These are phyloP conservation scores for Oeneis ivallda DNA, from an alignment of 2,888 invertebrate species.

Conservation along the genomic window DNA sequence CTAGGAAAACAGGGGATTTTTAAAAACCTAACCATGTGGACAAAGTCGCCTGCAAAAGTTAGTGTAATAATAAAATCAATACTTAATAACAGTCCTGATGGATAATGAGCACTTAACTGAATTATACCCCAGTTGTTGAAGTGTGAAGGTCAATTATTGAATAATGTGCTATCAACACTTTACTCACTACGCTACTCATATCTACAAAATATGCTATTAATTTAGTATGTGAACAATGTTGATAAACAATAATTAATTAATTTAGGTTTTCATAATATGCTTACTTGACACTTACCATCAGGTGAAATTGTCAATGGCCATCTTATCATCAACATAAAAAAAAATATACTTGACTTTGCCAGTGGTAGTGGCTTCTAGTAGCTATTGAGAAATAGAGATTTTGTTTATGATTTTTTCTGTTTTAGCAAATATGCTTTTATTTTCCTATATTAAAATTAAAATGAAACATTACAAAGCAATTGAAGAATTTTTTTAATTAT, in stretches of 20 bases:
- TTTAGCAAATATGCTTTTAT: too few species aligned
- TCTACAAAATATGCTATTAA: conserved; percentile 12
- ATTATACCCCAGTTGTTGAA: neutral
- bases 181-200: conserved; percentile 1
- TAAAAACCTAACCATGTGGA: neutral
- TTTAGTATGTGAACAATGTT: neutral
- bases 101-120: conserved; percentile 1
- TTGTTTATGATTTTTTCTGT: too few species aligned
- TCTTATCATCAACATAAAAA: too few species aligned
- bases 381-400: too few species aligned
- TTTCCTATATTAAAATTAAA: too few species aligned
- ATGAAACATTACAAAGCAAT: too few species aligned
- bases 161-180: conserved; percentile 17
- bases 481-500: too few species aligned
- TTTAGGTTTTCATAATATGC: neutral
- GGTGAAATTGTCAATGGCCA: too few species aligned
- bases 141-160: conserved; percentile 19
- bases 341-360: too few species aligned
- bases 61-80: neutral
- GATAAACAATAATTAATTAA: neutral
- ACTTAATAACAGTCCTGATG: neutral
- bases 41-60: neutral
- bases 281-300: too few species aligned
- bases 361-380: too few species aligned
- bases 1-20: too few species aligned